A percentile compares a stretch with the other conserved stretches of the same genome.
Evolutionary conservation across 2,113 vertebrate species (phyloP).

Genomic region (Antechinus flavipes): DNA sequence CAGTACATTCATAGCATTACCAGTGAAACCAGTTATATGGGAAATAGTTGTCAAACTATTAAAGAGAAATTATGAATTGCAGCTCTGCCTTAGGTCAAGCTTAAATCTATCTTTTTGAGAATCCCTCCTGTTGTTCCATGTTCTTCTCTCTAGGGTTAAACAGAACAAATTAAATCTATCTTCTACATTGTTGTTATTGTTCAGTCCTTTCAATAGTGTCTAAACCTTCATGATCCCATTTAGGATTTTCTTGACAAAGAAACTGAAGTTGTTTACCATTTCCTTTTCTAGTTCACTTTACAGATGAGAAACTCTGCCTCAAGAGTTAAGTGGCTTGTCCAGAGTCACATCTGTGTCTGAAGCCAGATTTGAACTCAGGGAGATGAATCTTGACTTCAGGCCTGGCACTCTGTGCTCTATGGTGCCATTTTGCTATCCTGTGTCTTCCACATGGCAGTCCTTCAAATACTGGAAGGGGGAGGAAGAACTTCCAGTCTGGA

Average conservation of each 20-base stretch:
- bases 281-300: neutral
- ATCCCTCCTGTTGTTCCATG: neutral
- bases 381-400: neutral
- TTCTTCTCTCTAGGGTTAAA: neutral
- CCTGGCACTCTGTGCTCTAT: neutral
- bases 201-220: neutral
- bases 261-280: neutral
- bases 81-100: neutral
- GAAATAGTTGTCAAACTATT: neutral
- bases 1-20: neutral
- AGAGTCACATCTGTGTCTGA: neutral
- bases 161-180: neutral
- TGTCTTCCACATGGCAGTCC: neutral
- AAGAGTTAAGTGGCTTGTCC: neutral
- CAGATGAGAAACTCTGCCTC: neutral
- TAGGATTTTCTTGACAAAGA: neutral
- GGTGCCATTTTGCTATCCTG: neutral
- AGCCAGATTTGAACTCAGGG: neutral
- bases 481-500: neutral
- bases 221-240: neutral
- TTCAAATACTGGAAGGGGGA: neutral
- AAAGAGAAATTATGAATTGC: neutral
- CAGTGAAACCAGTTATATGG: neutral
- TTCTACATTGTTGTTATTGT: too few species aligned
- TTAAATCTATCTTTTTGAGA: neutral